Base-by-base conservation (phyloP, 2,113 vertebrate species). In the Anser cygnoides region DNA sequence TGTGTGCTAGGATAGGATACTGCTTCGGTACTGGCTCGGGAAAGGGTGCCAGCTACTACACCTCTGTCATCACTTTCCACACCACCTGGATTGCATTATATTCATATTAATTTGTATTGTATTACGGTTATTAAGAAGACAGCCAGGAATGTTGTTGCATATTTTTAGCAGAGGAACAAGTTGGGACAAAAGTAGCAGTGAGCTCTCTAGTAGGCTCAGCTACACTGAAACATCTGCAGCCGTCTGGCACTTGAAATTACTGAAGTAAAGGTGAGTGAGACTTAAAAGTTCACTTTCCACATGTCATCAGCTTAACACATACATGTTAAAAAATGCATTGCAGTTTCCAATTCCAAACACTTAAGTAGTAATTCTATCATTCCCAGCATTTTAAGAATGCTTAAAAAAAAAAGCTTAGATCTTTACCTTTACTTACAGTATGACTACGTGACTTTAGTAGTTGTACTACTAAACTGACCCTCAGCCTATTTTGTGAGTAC, bases 71-170 rank as follows among this genome's bases (percentile, higher is more conserved):
- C 84, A 63, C 73, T 84, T 96, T 83, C 49, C 71, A 67, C 31
- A 73, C 52, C 92, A 94, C 91, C 84, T 95, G 95, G 62, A 57
- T 86, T 93, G 70, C 19, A 5, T 93, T 92, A 87, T 46, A 87
- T 65, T 91, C 66, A 31, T 94, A 95, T 79, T 93, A 95, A 77
- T 95, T 84, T 89, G 67, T 95, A 86, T 75, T 95, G 70, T 95
- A 84, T 82, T 94, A 28, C 74, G 55, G 70, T 86, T 96, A 89
- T 87, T 95, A 95, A 94, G 93, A 87, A 95, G 84, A 89, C 74
- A 81, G 70, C 61, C 73, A 90, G 71, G 84, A 96, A 92, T 95
- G 76, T 86, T 92, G 89, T 82, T 96, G 72, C 81, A 89, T 94
- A 61, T 59, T 89, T 94, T 96, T 92, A 93, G 79, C 74, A 81